Evolutionary conservation across 2,113 vertebrate species (phyloP).

Genomic region (Gasterosteus aculeatus): DNA sequence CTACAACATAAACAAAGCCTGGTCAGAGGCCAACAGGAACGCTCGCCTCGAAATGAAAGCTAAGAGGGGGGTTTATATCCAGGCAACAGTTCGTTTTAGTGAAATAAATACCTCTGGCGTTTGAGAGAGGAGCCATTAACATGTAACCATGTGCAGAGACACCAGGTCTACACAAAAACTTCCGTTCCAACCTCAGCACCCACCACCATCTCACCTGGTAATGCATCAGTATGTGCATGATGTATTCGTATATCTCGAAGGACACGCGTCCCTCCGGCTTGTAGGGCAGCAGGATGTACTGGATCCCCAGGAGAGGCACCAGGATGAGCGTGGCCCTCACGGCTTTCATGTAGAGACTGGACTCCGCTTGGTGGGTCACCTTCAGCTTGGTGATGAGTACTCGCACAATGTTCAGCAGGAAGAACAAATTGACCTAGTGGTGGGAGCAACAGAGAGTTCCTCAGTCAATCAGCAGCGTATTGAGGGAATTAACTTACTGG

Average conservation of each 20-base stretch:
- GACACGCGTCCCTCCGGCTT: constrained; percentile 86
- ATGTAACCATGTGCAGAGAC: not conserved
- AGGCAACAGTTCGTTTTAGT: not conserved
- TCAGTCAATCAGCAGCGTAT: not conserved
- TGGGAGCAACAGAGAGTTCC: constrained; percentile 15
- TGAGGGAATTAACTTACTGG: not conserved
- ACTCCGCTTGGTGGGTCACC: constrained; percentile 95
- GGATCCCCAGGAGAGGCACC: constrained; percentile 94
- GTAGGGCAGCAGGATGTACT: constrained; percentile 94
- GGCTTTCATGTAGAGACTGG: constrained; percentile 98
- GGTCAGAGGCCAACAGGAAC: constrained; percentile 1
- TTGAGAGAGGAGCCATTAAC: not conserved
- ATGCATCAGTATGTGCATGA: constrained; percentile 96
- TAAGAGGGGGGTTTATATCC: not conserved
- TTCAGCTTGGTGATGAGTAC: constrained; percentile 98
- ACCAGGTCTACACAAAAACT: not conserved
- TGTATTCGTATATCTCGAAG: constrained; percentile 94
- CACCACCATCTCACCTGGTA: constrained; percentile 69
- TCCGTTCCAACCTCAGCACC: not conserved
- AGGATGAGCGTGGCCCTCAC: constrained; percentile 96
- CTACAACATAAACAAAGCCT: constrained; percentile 45
- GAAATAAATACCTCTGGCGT: not conserved
- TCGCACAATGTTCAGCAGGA: constrained; percentile 95
- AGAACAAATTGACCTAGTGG: constrained; percentile 93
- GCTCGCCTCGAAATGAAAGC: not conserved